A percentile compares a stretch with the other conserved stretches of the same genome.
phyloP scores from a whole-genome alignment of 1,140 invertebrate genomes.

The Anastatus disparis region DNA sequence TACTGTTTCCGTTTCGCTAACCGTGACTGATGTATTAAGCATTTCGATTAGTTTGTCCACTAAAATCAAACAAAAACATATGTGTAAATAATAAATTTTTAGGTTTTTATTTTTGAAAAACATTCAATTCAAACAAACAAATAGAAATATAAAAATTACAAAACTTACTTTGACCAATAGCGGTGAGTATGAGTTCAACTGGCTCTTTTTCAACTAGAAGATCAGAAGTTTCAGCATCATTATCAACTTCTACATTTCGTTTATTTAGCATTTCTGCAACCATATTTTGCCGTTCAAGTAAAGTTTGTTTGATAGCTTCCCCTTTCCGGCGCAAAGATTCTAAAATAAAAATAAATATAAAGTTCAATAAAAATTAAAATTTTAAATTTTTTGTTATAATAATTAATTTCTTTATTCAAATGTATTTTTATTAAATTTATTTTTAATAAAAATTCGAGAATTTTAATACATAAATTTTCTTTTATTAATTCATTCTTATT shows the following conservation, averaged over 20 bases:
- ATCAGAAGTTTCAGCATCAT: constrained; percentile 73
- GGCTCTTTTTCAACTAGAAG: constrained; percentile 71
- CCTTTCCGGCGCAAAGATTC: constrained; percentile 80
- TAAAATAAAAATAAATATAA: constrained; percentile 55
- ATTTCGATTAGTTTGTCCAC: constrained; percentile 67
- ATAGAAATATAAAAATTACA: no score
- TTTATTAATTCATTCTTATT: background rate
- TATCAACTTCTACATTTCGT: constrained; percentile 76
- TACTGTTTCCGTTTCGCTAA: constrained; percentile 69
- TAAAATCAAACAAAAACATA: constrained; percentile 43
- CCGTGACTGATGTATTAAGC: constrained; percentile 66
- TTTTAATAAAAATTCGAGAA: no score
- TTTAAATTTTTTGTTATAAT: background rate
- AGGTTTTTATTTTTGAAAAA: no score
- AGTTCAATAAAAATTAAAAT: no score
- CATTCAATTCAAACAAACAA: no score
- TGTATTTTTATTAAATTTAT: no score
- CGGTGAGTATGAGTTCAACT: constrained; percentile 76
- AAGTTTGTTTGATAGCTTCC: constrained; percentile 75
- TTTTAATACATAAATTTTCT: no score
- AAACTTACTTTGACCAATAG: constrained; percentile 75
- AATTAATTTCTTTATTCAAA: background rate
- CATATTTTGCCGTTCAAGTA: constrained; percentile 79
- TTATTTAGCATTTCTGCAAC: constrained; percentile 82
- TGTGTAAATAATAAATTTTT: no score